Evolutionary conservation across 2,797 vertebrate genomes (phyloP).

Genomic region (Echeneis naucrates): DNA sequence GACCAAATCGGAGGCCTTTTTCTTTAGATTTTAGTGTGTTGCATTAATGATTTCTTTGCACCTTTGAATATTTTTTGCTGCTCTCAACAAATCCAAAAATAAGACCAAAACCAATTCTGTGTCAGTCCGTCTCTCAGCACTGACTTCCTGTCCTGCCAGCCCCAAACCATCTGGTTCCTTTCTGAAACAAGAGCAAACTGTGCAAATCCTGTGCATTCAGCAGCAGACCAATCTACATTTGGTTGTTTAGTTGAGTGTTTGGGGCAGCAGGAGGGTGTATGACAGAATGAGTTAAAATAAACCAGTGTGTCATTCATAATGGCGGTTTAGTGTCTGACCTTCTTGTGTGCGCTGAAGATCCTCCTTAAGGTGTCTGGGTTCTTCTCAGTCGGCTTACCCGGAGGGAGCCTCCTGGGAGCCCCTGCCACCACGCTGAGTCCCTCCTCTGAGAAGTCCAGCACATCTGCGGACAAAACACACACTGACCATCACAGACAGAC

Average conservation of each 20-base stretch:
- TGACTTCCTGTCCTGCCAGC: too few relatives aligned
- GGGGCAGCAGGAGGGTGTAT: background rate
- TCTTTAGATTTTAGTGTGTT: too few relatives aligned
- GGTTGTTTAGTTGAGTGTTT: background rate
- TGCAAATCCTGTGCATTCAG: background rate
- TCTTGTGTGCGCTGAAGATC: constrained; percentile 97
- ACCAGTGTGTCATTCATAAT: background rate
- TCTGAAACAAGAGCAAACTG: background rate
- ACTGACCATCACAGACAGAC: background rate
- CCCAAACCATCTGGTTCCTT: background rate
- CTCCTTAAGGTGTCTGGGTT: constrained; percentile 92
- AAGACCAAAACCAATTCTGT: background rate
- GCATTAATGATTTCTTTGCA: too few relatives aligned
- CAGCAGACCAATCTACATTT: background rate
- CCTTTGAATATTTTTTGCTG: background rate
- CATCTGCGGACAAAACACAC: constrained; percentile 78
- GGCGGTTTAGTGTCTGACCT: constrained; percentile 80
- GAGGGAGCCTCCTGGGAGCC: constrained; percentile 84
- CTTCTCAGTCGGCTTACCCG: constrained; percentile 90
- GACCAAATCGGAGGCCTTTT: too few relatives aligned
- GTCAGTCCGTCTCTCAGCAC: too few relatives aligned
- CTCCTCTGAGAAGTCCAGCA: constrained; percentile 89
- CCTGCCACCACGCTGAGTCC: constrained; percentile 83
- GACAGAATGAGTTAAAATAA: background rate
- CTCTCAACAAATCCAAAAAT: too few relatives aligned